These are phyloP conservation scores for Rhinopomastus cyanomelas DNA, from an alignment of 2,113 vertebrate species.

Conservation along the genomic window DNA sequence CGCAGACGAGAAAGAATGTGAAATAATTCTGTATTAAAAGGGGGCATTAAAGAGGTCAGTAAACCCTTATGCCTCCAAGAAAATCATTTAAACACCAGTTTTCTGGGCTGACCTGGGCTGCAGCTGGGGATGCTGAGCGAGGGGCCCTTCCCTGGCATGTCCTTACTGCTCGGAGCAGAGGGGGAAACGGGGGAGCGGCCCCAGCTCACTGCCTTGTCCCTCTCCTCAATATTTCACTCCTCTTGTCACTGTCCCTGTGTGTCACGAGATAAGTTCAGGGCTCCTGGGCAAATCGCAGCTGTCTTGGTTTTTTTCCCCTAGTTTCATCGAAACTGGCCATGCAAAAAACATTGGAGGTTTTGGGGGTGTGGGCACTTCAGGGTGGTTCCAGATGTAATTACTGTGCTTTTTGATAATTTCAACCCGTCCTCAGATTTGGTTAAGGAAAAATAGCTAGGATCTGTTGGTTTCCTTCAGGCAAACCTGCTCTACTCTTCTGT, in stretches of 20 bases:
- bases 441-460: slow-evolving; percentile 62
- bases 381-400: slow-evolving; percentile 18
- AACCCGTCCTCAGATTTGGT: slow-evolving; percentile 40
- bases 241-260: slow-evolving; percentile 41
- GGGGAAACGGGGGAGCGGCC: background rate
- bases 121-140: background rate
- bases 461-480: slow-evolving; percentile 35
- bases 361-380: too few relatives aligned
- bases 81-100: slow-evolving; percentile 57
- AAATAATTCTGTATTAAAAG: slow-evolving; percentile 68
- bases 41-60: slow-evolving; percentile 63
- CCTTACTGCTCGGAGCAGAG: background rate
- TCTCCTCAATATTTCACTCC: background rate
- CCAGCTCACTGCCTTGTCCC: background rate
- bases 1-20: slow-evolving; percentile 31
- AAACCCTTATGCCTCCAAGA: slow-evolving; percentile 64
- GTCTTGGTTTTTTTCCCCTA: background rate
- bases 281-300: slow-evolving; percentile 5
- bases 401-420: background rate
- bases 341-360: background rate
- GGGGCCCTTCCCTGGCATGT: background rate
- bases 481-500: slow-evolving; percentile 46
- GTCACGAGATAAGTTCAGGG: slow-evolving; percentile 49
- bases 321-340: background rate
- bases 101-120: slow-evolving; percentile 28